phyloP scores from a whole-genome alignment of 2,113 vertebrate genomes.

The Pseudorasbora parva region DNA sequence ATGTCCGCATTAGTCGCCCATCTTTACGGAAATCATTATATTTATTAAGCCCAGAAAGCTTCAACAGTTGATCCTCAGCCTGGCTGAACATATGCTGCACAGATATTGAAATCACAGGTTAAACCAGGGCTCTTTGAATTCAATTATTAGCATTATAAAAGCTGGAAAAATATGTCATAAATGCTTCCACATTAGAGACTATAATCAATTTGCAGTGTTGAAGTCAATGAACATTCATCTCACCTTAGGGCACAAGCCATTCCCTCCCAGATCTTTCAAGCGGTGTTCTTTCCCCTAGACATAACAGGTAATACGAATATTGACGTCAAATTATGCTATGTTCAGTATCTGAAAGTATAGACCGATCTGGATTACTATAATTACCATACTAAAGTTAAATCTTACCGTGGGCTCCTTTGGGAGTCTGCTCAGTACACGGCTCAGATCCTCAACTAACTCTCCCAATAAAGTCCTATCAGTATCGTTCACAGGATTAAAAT shows the following conservation, averaged over 20 bases:
- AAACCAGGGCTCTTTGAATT: neutral
- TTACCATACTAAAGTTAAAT: neutral
- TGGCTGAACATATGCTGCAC: constrained; percentile 68
- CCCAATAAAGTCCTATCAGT: neutral
- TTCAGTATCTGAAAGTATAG: neutral
- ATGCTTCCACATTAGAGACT: neutral
- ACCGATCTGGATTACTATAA: neutral
- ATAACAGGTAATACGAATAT: neutral
- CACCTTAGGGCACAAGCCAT: rapidly evolving
- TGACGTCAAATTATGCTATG: neutral
- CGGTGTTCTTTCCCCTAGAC: neutral
- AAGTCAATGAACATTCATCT: neutral
- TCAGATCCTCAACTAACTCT: neutral
- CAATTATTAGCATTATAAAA: neutral
- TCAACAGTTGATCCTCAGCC: constrained; percentile 5
- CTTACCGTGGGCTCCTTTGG: neutral
- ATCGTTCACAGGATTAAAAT: rapidly evolving
- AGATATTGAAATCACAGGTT: neutral
- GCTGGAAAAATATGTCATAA: neutral
- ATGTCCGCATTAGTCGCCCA: neutral
- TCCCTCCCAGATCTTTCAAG: neutral
- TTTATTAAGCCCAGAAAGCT: neutral
- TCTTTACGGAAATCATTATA: neutral
- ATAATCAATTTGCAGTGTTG: neutral
- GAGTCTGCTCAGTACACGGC: rapidly evolving